Percentiles rank a stretch among this genome's conserved stretches.
These are phyloP conservation scores for Magallana gigas DNA, from an alignment of 1,140 invertebrate genomes.

Conservation along the genomic window DNA sequence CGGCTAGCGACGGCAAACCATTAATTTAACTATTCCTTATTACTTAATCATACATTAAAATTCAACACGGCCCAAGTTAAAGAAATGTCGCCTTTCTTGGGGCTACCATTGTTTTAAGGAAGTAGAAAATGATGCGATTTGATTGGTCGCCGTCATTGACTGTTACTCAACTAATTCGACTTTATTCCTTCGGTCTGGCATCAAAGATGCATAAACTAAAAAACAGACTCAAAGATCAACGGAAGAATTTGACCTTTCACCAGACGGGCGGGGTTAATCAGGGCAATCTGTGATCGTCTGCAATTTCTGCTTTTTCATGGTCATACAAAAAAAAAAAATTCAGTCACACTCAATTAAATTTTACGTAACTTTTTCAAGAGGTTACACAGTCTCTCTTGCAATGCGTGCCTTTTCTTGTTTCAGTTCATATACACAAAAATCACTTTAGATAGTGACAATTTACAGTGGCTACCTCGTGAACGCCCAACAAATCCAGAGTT, in stretches of 20 bases:
- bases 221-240: too few relatives aligned
- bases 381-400: background rate
- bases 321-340: background rate
- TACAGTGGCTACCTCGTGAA: background rate
- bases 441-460: background rate
- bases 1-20: background rate
- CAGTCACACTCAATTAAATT: too few relatives aligned
- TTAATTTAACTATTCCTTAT: slow-evolving; percentile 5
- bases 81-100: background rate
- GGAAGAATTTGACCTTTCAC: too few relatives aligned
- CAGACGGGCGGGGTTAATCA: too few relatives aligned
- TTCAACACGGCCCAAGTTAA: background rate
- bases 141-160: background rate
- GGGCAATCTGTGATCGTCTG: too few relatives aligned
- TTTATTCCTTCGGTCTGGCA: too few relatives aligned
- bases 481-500: background rate
- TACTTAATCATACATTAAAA: slow-evolving; percentile 22
- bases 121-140: slow-evolving; percentile 13
- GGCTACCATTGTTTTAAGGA: background rate
- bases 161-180: too few relatives aligned
- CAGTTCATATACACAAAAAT: background rate
- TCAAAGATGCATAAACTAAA: too few relatives aligned
- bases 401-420: background rate
- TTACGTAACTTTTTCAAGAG: background rate
- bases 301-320: background rate